Evolutionary conservation across 2,113 vertebrate species (phyloP).

Genomic region (Romanogobio albipinnatus): DNA sequence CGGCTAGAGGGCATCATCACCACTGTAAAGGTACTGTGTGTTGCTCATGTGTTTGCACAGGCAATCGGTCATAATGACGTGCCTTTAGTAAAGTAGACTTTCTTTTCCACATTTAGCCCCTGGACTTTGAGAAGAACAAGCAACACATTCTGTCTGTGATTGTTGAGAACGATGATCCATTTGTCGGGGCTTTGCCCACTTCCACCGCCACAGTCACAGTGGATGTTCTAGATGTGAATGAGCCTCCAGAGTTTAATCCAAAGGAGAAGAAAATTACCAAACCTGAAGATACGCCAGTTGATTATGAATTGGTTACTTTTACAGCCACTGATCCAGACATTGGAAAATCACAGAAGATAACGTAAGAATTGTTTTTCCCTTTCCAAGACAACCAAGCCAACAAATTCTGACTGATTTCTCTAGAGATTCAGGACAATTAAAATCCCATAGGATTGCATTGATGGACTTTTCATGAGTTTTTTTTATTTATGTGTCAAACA

Average conservation of each 20-base stretch:
- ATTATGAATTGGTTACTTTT: slow-evolving; percentile 77
- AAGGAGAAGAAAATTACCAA: slow-evolving; percentile 45
- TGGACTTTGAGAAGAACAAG: slow-evolving; percentile 82
- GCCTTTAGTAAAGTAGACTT: slow-evolving; percentile 57
- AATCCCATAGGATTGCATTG: not conserved
- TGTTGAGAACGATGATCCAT: slow-evolving; percentile 73
- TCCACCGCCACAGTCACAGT: slow-evolving; percentile 84
- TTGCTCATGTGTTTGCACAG: not conserved
- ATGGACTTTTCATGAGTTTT: too few species aligned
- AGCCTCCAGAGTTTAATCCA: slow-evolving; percentile 77
- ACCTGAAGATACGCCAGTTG: slow-evolving; percentile 69
- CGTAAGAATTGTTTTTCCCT: slow-evolving; percentile 70
- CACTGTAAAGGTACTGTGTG: slow-evolving; percentile 79
- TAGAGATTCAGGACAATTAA: not conserved
- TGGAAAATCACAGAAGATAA: slow-evolving; percentile 78
- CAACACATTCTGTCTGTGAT: slow-evolving; percentile 74
- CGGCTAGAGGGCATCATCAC: slow-evolving; percentile 85
- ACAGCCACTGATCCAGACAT: slow-evolving; percentile 88
- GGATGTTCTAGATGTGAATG: slow-evolving; percentile 75
- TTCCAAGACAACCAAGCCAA: too few species aligned
- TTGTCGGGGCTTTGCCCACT: slow-evolving; percentile 61
- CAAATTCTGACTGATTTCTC: not conserved
- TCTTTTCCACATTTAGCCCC: slow-evolving; percentile 68
- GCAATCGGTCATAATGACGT: slow-evolving; percentile 69
- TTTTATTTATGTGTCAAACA: not conserved